Evolutionary conservation across 2,888 invertebrate genomes (phyloP).

Genomic region (Polymixis flavicincta): DNA sequence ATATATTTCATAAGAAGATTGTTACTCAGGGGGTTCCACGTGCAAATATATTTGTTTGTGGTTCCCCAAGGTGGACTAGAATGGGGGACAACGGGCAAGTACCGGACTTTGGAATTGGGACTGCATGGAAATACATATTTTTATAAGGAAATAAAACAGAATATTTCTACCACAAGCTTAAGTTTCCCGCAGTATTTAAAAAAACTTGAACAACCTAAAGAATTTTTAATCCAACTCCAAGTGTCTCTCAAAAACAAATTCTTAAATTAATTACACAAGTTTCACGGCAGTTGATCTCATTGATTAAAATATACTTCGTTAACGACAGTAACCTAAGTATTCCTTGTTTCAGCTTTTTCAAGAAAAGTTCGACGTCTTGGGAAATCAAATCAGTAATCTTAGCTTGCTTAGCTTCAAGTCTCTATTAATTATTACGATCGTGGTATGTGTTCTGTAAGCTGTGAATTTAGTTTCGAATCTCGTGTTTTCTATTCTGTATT

Average conservation of each 20-base stretch:
- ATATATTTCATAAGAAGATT: no score
- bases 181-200: conserved; percentile 8
- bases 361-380: conserved; percentile 23
- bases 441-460: neutral
- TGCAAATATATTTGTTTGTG: no score
- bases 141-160: neutral
- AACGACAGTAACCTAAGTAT: conserved; percentile 5
- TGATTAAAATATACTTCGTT: conserved; percentile 39
- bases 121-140: neutral
- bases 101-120: no score
- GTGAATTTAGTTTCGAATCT: neutral
- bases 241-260: conserved; percentile 34
- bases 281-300: conserved; percentile 26
- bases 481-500: no score
- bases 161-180: neutral
- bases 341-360: conserved; percentile 4
- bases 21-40: no score
- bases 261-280: conserved; percentile 36
- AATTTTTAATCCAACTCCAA: conserved; percentile 27
- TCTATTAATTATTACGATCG: neutral
- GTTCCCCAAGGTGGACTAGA: no score
- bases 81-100: no score
- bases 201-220: neutral
- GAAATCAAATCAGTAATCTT: conserved; percentile 35
- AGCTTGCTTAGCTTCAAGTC: neutral